Base-by-base conservation (phyloP, 1,140 invertebrate genomes). In the Propsilocerus akamusi region DNA sequence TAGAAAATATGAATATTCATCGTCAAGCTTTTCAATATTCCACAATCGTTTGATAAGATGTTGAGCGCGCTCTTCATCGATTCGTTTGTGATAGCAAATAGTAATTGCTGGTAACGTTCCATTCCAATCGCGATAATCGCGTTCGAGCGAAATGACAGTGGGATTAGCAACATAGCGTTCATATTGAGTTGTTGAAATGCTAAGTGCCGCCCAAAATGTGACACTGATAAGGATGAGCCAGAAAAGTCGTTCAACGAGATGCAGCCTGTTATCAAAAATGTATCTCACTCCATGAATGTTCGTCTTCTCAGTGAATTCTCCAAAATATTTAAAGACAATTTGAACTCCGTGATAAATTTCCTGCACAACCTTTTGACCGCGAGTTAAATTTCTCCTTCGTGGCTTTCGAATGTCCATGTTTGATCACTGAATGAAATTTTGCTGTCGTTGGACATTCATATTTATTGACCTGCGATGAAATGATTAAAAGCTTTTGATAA, bases 111-210 rank as follows among this genome's bases (percentile, higher is more conserved):
- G 77, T 57, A 77, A 70, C 0, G 74, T 71, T 14, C 77, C 73
- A 52, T 77, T 76, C 78, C 78, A 81, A 14, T 73, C 70, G 23
- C 76, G 74, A 54, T 77, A 74, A 53, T 81, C 73, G 37, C 75
- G 68, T 57, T 80, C 78, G 53, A 80, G 72, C 0, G 76, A 79
- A 49, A 78, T 75, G 2, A 81, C 78, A 0, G 74, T 76, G 1
- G 78, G 78, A 26, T 71, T 73, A 20, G 61, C 64, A 4, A 60
- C 52, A 50, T 69, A 75, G 2, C 72, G 57, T 1, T 53, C 50
- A 32, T 60, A 26, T 51, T 65, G 63, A 6, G 34, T 41, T 6
- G n/a, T 17, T 41, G 34, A 41, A 6, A 41, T 41, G 17, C 17
- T 41, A 5, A 20, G 22, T 17, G 34, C 34, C 10, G n/a, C 34